Base-by-base conservation (phyloP, 1,140 invertebrate genomes). In the Saxidomus purpurata region DNA sequence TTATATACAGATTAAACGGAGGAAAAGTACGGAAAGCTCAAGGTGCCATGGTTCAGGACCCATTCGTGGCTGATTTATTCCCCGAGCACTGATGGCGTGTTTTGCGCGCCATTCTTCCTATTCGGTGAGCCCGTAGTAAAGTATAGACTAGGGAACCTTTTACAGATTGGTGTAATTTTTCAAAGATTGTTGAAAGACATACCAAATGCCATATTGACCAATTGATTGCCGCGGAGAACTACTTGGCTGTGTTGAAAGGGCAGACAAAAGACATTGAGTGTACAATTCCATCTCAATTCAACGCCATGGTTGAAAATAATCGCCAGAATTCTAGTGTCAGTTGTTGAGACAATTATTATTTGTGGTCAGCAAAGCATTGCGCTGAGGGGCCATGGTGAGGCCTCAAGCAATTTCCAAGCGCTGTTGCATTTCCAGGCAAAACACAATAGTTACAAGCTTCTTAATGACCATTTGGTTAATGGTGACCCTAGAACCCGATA, bases 301-400 rank as follows among this genome's bases (percentile, higher is more conserved):
- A 71, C 28, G 17, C 36, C 36, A 22, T 34, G 11, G 67, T 71
- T 19, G 67, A 71, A 22, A 71, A 61, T 9, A 71, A 71, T 22
- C 8, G 67, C 6, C 3, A 36, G 11, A 71, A n/a, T 71, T 40
- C 40, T 81, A 13, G 81, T 59, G 0, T n/a, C 28, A 0, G 36
- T 40, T 22, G 28, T 89, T 11, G 55, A 89, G 25, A 69, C 59
- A 1, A 71, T 89, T 9, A 9, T 85, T 11, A 8, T 89, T 9
- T 85, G 88, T 85, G 82, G 88, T n/a, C 59, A 80, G 34, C 88
- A 84, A 31, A 89, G 84, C n/a, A 55, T 85, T 19, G 71, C 88
- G 0, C 52, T 89, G 2, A 47, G 76, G 0, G 81, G 81, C 28
- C 52, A 69, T 36, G 81, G 34, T 74, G 77, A 82, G 15, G 43